A percentile compares a stretch with the other conserved stretches of the same genome.
Conservation (phyloP, 2,113 vertebrate species). For the Saccopteryx leptura region DNA sequence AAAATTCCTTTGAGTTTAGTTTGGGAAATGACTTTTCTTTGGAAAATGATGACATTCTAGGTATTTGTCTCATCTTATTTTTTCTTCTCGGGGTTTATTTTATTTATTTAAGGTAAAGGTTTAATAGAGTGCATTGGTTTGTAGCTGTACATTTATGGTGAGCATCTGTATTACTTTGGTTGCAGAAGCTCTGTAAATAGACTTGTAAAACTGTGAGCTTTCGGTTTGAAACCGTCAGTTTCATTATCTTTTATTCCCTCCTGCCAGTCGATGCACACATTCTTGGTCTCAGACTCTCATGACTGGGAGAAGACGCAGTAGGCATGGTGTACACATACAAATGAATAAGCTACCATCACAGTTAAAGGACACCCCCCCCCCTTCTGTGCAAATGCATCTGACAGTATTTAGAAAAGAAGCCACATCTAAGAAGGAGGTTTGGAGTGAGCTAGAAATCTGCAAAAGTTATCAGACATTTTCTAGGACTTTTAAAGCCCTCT, state of each 20-base stretch:
- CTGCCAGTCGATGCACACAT: constrained; percentile 38
- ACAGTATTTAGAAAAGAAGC: constrained; percentile 36
- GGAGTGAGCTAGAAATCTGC: neutral
- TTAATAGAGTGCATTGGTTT: constrained; percentile 23
- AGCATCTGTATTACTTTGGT: neutral
- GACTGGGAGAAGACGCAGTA: neutral
- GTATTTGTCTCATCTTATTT: neutral
- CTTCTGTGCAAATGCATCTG: constrained; percentile 39
- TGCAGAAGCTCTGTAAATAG: constrained; percentile 39
- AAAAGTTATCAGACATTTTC: constrained; percentile 12
- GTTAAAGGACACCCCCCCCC: neutral
- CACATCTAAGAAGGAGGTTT: constrained; percentile 46
- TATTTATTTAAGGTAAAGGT: neutral
- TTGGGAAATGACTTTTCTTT: constrained; percentile 48
- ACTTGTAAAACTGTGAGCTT: constrained; percentile 33
- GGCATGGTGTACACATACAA: neutral
- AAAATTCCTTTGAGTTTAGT: constrained; percentile 17
- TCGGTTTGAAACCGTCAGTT: constrained; percentile 60
- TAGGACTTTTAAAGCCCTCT: neutral
- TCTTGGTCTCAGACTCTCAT: constrained; percentile 42
- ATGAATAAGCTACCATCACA: neutral
- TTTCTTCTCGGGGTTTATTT: neutral
- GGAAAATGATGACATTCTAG: constrained; percentile 36
- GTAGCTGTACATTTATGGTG: neutral
- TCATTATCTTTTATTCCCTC: constrained; percentile 44